Evolutionary conservation across 2,797 vertebrate species (phyloP), one percentile per base, ranked within the genome.

Genomic region (Australoheros facetus): DNA sequence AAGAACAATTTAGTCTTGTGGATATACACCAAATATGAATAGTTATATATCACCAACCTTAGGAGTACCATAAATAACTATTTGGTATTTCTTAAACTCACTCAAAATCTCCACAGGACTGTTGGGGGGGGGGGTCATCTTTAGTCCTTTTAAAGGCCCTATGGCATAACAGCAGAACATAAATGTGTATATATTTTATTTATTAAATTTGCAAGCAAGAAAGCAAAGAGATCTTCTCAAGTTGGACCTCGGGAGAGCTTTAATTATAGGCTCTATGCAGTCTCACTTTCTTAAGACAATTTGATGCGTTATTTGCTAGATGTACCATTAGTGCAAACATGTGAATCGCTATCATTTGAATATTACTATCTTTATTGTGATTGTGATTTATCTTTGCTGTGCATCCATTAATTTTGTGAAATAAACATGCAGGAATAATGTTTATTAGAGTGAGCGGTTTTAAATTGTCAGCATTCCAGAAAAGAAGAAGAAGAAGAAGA

Each of bases 371-470:
- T 19, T 70, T 21, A n/a, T 14, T 55, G 23, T 21, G 2, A 53
- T 55, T 37, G 37, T 37, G 37, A 37, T 37, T 37, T 37, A 66
- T 51, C 42, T n/a, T 54, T 21, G 2, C 21, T 71, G 28, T 75
- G 23, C 48, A 69, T 34, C 7, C 34, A 32, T 57, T 13, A 57
- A 21, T 66, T 71, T 13, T 51, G 62, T 69, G 1, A 69, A 69
- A 30, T 10, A 69, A 69, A 48, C 39, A 2, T 71, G 39, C 21
- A 64, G 28, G 26, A 78, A 77, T 19, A 75, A 75, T 64, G 85
- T 84, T 88, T 19, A 86, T 89, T 89, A 83, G 28, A 57, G 37
- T 19, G 69, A 56, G 73, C 77, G 74, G 39, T 89, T 87, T 88
- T 55, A 87, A 78, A 77, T 71, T 71, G 21, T 56, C 48, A 77